A percentile compares a stretch with the other conserved stretches of the same genome.
These are phyloP conservation scores for Cyanoderma ruficeps DNA, from an alignment of 2,113 vertebrate genomes.

Conservation along the genomic window DNA sequence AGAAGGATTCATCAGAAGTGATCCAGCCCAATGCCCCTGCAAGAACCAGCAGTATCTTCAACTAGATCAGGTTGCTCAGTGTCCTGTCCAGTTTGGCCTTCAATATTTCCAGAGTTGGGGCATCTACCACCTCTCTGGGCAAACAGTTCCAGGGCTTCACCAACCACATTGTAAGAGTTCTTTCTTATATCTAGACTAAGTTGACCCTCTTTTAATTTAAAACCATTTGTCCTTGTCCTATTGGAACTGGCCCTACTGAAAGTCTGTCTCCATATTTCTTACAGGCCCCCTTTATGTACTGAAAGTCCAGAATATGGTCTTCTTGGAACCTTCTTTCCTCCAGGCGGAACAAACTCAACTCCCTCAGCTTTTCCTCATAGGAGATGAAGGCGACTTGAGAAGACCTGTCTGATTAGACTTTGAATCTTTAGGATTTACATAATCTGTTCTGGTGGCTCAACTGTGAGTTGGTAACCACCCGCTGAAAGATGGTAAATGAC, in stretches of 20 bases:
- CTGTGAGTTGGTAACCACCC: constrained; percentile 10
- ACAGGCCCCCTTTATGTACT: not conserved
- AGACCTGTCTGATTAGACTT: not conserved
- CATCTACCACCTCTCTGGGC: not conserved
- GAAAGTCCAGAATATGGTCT: not conserved
- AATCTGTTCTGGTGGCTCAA: constrained; percentile 29
- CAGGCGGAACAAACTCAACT: not conserved
- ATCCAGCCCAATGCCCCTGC: accelerated
- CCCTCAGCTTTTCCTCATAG: not conserved
- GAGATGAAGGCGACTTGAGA: not conserved
- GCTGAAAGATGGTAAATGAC: constrained; percentile 51
- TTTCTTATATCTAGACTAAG: not conserved
- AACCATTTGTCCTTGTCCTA: not conserved
- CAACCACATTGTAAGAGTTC: not conserved
- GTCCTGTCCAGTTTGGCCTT: not conserved
- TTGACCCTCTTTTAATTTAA: not conserved
- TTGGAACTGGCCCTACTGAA: not conserved
- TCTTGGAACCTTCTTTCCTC: not conserved
- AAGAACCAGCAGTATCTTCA: not conserved
- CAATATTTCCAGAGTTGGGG: not conserved
- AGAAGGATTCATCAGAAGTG: not conserved
- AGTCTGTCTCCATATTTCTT: not conserved
- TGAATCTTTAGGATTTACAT: constrained; percentile 36
- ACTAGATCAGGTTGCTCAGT: not conserved
- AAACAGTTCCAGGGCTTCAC: not conserved